A percentile compares a stretch with the other conserved stretches of the same genome.
phyloP scores from a whole-genome alignment of 1,140 invertebrate species.

The Odontomachus brunneus region DNA sequence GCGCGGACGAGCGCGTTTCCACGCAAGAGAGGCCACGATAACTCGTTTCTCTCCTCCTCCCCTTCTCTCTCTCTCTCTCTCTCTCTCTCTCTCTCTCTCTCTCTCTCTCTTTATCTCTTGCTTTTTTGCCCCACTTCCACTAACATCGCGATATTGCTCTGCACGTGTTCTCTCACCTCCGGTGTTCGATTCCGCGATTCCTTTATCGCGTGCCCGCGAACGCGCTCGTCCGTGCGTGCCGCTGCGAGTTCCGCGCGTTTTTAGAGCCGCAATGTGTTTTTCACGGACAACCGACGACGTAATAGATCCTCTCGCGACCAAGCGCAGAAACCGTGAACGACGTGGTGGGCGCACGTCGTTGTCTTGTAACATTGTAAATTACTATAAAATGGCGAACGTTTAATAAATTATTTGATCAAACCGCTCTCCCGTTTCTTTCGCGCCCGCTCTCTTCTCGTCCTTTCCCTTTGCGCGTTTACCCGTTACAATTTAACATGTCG shows the following conservation, averaged over 20 bases:
- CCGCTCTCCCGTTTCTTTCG: neutral
- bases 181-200: neutral
- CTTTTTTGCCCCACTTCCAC: too few species aligned
- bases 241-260: conserved; percentile 44
- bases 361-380: conserved; percentile 79
- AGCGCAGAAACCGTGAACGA: conserved; percentile 61
- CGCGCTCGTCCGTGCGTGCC: conserved; percentile 33
- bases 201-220: conserved; percentile 4
- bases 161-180: neutral
- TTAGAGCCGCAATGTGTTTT: conserved; percentile 77
- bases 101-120: too few species aligned
- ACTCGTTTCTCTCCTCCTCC: conserved; percentile 5
- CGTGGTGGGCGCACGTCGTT: conserved; percentile 55
- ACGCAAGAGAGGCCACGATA: neutral
- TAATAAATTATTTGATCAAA: conserved; percentile 80
- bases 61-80: neutral
- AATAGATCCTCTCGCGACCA: conserved; percentile 62
- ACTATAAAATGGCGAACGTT: conserved; percentile 74
- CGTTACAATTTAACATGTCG: too few species aligned
- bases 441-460: neutral
- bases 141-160: too few species aligned
- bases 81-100: neutral
- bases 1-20: conserved; percentile 35
- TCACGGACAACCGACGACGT: conserved; percentile 67
- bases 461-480: too few species aligned